Conservation (phyloP, 2,888 invertebrate genomes). For the Hanleya hanleyi region DNA sequence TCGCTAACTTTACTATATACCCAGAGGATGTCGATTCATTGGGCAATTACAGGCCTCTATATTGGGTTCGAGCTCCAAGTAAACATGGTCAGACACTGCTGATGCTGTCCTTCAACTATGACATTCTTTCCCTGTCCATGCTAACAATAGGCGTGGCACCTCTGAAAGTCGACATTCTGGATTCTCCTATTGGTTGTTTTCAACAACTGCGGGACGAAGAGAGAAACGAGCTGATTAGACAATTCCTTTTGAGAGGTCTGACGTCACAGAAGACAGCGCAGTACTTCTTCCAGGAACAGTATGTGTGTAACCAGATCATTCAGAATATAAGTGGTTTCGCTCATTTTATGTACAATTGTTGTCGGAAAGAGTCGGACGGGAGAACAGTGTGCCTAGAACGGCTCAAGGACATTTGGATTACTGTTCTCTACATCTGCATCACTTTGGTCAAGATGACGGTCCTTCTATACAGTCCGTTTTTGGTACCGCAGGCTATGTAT, state of each 20-base stretch:
- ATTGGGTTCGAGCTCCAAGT: conserved; percentile 64
- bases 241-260: conserved; percentile 52
- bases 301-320: conserved; percentile 64
- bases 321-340: conserved; percentile 46
- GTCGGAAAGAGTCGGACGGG: conserved; percentile 44
- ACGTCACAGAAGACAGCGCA: not conserved
- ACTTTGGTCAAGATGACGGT: conserved; percentile 61
- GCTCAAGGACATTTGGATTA: conserved; percentile 59
- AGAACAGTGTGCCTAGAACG: conserved; percentile 51
- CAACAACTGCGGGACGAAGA: conserved; percentile 40
- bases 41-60: conserved; percentile 54
- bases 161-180: conserved; percentile 52
- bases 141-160: conserved; percentile 64
- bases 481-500: conserved; percentile 63
- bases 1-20: conserved; percentile 41
- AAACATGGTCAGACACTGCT: conserved; percentile 67
- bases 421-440: conserved; percentile 59
- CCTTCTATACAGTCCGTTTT: conserved; percentile 63
- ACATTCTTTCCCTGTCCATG: conserved; percentile 63
- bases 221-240: conserved; percentile 40
- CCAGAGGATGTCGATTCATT: conserved; percentile 31
- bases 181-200: conserved; percentile 65
- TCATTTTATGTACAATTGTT: conserved; percentile 63
- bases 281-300: conserved; percentile 33
- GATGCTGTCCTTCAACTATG: conserved; percentile 68